Base-by-base conservation (phyloP, 2,797 vertebrate species). In the Helostoma temminkii region DNA sequence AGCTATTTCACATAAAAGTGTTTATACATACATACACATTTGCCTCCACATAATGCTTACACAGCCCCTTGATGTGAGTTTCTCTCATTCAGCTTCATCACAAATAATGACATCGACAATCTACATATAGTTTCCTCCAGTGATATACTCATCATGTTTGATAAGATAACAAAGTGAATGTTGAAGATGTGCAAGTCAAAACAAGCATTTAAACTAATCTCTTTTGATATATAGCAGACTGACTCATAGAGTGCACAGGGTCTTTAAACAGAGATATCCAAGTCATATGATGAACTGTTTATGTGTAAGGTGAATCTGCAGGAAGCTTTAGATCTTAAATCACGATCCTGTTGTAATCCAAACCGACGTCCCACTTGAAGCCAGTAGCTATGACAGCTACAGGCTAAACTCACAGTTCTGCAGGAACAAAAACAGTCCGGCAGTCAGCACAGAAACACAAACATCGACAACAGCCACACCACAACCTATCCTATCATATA, bases 401-500 rank as follows among this genome's bases (percentile, higher is more conserved):
- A 73, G 68, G 84, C 86, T 73, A 89, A 88, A 15, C 81, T 90
- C 84, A 85, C 83, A 88, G 83, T 88, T 88, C 53, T 73, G 65
- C 67, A 82, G 74, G 73, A 89, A 89, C 74, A 85, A 86, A 82
- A 87, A 61, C 69, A 89, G 43, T 52, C 71, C 71, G 76, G 78
- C 66, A 84, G 58, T 78, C 70, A 73, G 80, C 54, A 71, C 62
- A 80, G 85, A 86, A 90, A 92, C 64, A 81, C 85, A 92, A 91
- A 91, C 68, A 83, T 50, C 75, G 70, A 85, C 88, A 89, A 70
- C 61, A 84, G 82, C 66, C 66, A 66, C 75, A 84, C 85, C 86
- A 85, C 80, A 91, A 72, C 80, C 78, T 80, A 68, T 88, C 76
- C 87, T 85, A 87, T 85, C 80, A 81, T 82, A 90, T 90, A 92